Evolutionary conservation across 2,113 vertebrate genomes (phyloP).

Genomic region (Merops nubicus): DNA sequence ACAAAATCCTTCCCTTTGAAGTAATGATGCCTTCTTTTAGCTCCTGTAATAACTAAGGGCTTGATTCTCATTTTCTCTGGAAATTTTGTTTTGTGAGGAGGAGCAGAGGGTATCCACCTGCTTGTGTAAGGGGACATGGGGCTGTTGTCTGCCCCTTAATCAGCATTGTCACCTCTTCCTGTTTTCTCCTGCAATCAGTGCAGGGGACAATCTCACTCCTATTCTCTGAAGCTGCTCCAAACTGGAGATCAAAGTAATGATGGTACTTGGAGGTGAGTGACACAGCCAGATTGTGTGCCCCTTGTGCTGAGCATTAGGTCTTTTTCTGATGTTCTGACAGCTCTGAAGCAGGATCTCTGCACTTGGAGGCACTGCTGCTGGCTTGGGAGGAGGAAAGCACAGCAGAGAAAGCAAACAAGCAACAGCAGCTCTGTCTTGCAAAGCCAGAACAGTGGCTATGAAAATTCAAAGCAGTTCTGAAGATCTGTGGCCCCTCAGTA

Average conservation of each 20-base stretch:
- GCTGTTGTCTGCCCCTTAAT: background rate
- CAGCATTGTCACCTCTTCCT: background rate
- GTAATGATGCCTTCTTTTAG: background rate
- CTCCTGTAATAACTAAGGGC: background rate
- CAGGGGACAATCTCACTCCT: accelerated
- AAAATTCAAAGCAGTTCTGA: background rate
- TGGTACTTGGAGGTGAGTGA: background rate
- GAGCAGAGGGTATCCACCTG: background rate
- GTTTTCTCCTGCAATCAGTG: background rate
- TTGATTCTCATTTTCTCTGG: background rate
- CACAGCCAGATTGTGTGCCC: accelerated
- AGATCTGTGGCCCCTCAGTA: background rate
- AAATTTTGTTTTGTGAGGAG: background rate
- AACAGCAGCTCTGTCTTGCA: accelerated
- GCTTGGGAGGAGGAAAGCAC: background rate
- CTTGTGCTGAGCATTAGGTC: background rate
- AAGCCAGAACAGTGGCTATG: background rate
- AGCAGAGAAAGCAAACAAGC: background rate
- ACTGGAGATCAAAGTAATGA: background rate
- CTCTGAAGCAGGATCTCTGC: background rate
- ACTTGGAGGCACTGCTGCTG: background rate
- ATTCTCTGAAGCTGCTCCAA: background rate
- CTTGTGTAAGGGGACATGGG: background rate
- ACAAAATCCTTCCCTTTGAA: background rate
- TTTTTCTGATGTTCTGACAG: background rate